phyloP scores from a whole-genome alignment of 2,888 invertebrate species.

The Diarsia dahlii region DNA sequence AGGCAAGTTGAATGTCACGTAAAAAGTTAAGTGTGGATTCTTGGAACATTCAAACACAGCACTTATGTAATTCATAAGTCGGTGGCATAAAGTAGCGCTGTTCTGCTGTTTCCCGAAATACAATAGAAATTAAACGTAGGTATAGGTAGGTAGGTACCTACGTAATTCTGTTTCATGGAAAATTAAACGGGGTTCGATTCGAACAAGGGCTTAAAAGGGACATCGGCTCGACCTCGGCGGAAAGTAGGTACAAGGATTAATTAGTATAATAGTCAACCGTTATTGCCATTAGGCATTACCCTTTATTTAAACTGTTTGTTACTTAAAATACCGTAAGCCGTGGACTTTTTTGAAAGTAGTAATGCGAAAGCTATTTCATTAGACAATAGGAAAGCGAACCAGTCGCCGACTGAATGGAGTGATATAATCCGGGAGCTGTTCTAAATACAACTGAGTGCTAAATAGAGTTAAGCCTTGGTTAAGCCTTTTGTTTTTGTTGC shows the following conservation, averaged over 20 bases:
- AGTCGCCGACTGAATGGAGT: slow-evolving; percentile 10
- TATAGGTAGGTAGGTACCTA: slow-evolving; percentile 26
- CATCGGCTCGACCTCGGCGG: slow-evolving; percentile 65
- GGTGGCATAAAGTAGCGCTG: slow-evolving; percentile 30
- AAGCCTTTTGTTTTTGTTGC: slow-evolving; percentile 19
- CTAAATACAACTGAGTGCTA: slow-evolving; percentile 13
- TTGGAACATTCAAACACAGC: slow-evolving; percentile 58
- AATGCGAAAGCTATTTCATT: not conserved
- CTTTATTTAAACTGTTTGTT: slow-evolving; percentile 2
- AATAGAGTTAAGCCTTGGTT: not conserved
- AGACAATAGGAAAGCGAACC: slow-evolving; percentile 22
- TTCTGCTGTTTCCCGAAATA: slow-evolving; percentile 59
- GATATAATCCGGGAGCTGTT: slow-evolving; percentile 12
- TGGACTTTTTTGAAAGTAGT: not conserved
- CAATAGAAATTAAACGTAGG: slow-evolving; percentile 54
- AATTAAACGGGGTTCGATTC: slow-evolving; percentile 62
- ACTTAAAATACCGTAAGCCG: slow-evolving; percentile 28
- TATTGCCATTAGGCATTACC: slow-evolving; percentile 44
- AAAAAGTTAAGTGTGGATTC: slow-evolving; percentile 55
- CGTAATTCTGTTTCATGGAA: slow-evolving; percentile 60
- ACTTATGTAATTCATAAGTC: slow-evolving; percentile 49
- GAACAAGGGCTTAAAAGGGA: slow-evolving; percentile 61
- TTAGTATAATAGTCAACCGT: slow-evolving; percentile 57
- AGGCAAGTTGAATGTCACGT: slow-evolving; percentile 45
- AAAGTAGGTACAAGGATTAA: slow-evolving; percentile 73